Evolutionary conservation across 1,140 invertebrate species (phyloP), one percentile per base, ranked within the genome.

Genomic region (Argopecten irradians): DNA sequence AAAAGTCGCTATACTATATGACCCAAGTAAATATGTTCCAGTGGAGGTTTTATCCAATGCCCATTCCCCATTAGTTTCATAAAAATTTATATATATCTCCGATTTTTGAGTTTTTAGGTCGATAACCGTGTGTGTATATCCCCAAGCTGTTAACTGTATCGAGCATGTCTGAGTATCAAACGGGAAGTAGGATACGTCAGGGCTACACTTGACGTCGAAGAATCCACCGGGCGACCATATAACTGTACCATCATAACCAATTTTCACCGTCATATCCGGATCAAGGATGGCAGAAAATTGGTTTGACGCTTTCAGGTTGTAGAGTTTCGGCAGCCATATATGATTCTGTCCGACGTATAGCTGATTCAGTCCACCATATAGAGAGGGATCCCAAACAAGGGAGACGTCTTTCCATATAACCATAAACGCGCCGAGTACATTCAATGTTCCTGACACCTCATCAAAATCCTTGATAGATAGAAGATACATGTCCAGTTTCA

Each of bases 141-240:
- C 90, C 92, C 90, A 91, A 14, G 93, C 90, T 35, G 87, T 82
- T n/a, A 92, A 35, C 34, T 86, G 86, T 1, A 98, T 90, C 1
- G 91, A 93, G 92, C 97, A 98, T 0, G 92, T 95, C 92, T 98
- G 97, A n/a, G 94, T 95, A 93, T 98, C 97, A 89, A 96, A 97
- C 0, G 97, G 97, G 97, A 97, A 98, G 33, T 96, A 95, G 22
- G 95, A 95, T 71, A 97, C 94, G 96, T 99, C 98, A 92, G 99
- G 99, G 96, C 98, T 98, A 95, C 98, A 99, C 95, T 98, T 98
- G 88, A 98, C 94, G 32, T 88, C 71, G 87, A 88, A 88, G 16
- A 90, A 87, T 13, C 87, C 89, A 34, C 85, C 88, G 0, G 91
- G 89, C 2, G 41, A 22, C 92, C 92, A 93, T 19, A 41, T 1